phyloP scores from a whole-genome alignment of 2,888 invertebrate genomes.

The Catotricha subobsoleta region DNA sequence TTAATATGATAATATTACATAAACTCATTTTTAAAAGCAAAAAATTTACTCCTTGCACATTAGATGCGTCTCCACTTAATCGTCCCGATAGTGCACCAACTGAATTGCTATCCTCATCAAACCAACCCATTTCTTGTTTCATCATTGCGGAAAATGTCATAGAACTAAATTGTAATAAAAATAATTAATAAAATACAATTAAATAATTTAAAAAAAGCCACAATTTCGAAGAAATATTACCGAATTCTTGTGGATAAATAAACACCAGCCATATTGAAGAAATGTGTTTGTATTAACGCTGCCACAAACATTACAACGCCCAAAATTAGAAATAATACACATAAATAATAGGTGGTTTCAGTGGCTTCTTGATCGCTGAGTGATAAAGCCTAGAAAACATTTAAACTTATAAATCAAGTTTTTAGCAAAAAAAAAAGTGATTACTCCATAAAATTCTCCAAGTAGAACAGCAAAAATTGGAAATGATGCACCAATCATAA shows the following conservation, averaged over 20 bases:
- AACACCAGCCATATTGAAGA: conserved; percentile 62
- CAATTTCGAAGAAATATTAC: conserved; percentile 17
- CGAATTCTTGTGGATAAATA: conserved; percentile 50
- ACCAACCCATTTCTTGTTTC: conserved; percentile 57
- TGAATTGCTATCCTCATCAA: conserved; percentile 46
- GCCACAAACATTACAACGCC: conserved; percentile 49
- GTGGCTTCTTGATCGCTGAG: conserved; percentile 35
- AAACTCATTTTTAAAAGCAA: neutral
- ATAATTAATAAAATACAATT: neutral
- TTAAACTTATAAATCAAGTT: conserved; percentile 9
- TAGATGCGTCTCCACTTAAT: conserved; percentile 52
- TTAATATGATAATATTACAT: neutral
- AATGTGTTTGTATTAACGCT: conserved; percentile 51
- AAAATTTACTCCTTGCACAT: conserved; percentile 41
- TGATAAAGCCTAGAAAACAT: conserved; percentile 39
- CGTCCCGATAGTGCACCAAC: conserved; percentile 51
- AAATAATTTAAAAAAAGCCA: neutral
- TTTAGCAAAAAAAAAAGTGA: neutral
- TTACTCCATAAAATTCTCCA: conserved; percentile 54
- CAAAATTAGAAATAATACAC: conserved; percentile 43
- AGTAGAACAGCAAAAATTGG: conserved; percentile 60
- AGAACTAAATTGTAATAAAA: neutral
- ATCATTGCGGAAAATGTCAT: conserved; percentile 22
- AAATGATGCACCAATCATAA: conserved; percentile 50
- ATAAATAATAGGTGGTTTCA: conserved; percentile 38